A percentile compares a stretch with the other conserved stretches of the same genome.
phyloP scores from a whole-genome alignment of 2,888 invertebrate species.

The Pinctada fucata region DNA sequence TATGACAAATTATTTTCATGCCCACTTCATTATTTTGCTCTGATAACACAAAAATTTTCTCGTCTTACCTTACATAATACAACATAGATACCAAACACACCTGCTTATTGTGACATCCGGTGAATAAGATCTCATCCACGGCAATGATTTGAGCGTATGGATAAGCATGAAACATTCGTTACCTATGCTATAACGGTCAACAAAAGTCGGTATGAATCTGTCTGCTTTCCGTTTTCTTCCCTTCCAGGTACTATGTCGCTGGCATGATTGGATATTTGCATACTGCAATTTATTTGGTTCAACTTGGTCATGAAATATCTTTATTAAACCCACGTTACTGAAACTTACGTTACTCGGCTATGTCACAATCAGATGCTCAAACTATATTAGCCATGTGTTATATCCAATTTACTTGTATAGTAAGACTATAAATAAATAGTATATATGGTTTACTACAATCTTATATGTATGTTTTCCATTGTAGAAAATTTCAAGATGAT shows the following conservation, averaged over 20 bases:
- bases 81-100: not conserved
- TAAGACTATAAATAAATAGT: too few species aligned
- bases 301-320: not conserved
- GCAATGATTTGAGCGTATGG: slow-evolving; percentile 1
- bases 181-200: not conserved
- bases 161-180: slow-evolving; percentile 3
- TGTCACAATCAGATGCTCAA: too few species aligned
- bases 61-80: not conserved
- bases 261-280: slow-evolving; percentile 1
- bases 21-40: not conserved
- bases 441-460: too few species aligned
- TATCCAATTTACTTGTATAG: too few species aligned
- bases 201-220: not conserved
- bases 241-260: not conserved
- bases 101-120: not conserved
- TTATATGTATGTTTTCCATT: too few species aligned
- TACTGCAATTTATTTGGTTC: not conserved
- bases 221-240: not conserved
- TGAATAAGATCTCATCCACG: not conserved
- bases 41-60: not conserved
- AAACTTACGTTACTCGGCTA: not conserved
- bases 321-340: not conserved
- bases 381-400: too few species aligned
- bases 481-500: too few species aligned
- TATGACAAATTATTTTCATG: not conserved